These are phyloP conservation scores for Athalia circularis DNA, from an alignment of 2,888 invertebrate genomes.

Conservation along the genomic window DNA sequence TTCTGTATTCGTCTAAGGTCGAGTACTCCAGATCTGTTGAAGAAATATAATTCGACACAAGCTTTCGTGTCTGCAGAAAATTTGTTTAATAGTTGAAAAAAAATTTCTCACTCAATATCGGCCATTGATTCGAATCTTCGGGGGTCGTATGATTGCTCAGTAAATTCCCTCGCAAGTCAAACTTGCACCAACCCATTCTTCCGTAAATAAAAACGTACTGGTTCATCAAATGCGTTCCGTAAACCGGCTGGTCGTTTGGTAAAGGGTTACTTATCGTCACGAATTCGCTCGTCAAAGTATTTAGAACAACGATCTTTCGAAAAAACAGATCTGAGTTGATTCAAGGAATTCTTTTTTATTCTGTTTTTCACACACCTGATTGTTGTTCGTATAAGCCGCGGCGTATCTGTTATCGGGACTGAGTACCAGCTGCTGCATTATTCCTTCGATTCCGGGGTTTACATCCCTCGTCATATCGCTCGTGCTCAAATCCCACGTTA, in stretches of 20 bases:
- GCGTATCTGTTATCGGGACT: conserved; percentile 98
- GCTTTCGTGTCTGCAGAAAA: neutral
- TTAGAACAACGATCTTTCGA: conserved; percentile 86
- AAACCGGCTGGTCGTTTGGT: conserved; percentile 80
- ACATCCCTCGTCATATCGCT: conserved; percentile 96
- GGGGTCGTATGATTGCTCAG: conserved; percentile 78
- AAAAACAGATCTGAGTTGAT: no score
- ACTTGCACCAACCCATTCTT: conserved; percentile 84
- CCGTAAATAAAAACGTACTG: conserved; percentile 87
- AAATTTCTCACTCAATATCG: conserved; percentile 80
- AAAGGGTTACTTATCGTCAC: conserved; percentile 90
- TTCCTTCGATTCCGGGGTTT: conserved; percentile 95
- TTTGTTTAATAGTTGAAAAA: conserved; percentile 42
- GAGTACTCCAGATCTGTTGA: conserved; percentile 82
- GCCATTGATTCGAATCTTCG: conserved; percentile 80
- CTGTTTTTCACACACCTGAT: conserved; percentile 79
- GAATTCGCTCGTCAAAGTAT: conserved; percentile 96
- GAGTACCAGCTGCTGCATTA: conserved; percentile 94
- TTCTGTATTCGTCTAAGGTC: conserved; percentile 81
- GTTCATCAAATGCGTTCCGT: conserved; percentile 81
- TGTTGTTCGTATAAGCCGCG: conserved; percentile 96
- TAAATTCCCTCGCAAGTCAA: conserved; percentile 86
- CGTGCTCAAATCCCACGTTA: conserved; percentile 97
- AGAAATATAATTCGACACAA: conserved; percentile 53
- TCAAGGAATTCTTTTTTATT: neutral